Base-by-base conservation (phyloP, 2,888 invertebrate species). In the Dichetophora obliterata region DNA sequence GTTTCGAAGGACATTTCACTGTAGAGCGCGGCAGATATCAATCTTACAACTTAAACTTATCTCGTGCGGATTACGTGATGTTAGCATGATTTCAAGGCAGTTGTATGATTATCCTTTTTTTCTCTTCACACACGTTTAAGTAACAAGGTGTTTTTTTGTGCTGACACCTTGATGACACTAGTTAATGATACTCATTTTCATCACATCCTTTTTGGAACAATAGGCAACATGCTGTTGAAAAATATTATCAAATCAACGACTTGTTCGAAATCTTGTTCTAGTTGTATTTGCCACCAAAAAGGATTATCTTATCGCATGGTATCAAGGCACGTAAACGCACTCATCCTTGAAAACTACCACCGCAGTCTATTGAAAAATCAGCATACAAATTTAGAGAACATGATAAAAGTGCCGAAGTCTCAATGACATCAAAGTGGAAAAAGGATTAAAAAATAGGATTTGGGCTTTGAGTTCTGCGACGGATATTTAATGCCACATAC, bases 241-340 rank as follows among this genome's bases (percentile, higher is more conserved):
- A 57, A 57, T 2, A 11, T 57, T 57, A 22, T 57, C 57, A 57
- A 57, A 57, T 57, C 22, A 57, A 57, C 11, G 22, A 22, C 9
- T 22, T 57, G 22, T 57, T 19, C 54, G 19, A 22, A 57, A 22
- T 14, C n/a, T n/a, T 22, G 19, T 57, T 57, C 54, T 22, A 57
- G 8, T 11, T 57, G 24, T 24, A 22, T 57, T 57, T 19, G 22
- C 57, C 14, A 57, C 24, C 24, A 22, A 11, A 57, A 57, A 57
- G 57, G 57, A 71, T 71, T 27, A 71, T 71, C 70, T 31, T 22
- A 22, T 71, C 57, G 37, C 34, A 54, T 54, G 54, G 34, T 37
- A 14, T 37, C n/a, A 34, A 43, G 22, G 70, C 70, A 71, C 70
- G 70, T 24, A 57, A 4, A 8, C 54, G 16, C 31, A 70, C 8